A percentile compares a stretch with the other conserved stretches of the same genome.
Evolutionary conservation across 2,797 vertebrate genomes (phyloP).

Genomic region (Gambelia wislizenii): DNA sequence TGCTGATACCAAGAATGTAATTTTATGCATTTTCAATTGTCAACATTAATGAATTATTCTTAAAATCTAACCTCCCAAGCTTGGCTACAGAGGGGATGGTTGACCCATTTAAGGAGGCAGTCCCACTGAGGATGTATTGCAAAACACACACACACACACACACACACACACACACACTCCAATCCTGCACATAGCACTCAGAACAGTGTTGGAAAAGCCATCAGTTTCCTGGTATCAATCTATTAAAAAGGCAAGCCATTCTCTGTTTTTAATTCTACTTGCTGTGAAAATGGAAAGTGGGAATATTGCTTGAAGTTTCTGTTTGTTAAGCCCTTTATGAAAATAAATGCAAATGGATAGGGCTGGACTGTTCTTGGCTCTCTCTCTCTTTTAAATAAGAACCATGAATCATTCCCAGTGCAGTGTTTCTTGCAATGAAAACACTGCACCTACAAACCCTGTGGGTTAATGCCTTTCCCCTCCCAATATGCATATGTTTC

Average conservation of each 20-base stretch:
- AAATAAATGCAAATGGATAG: constrained; percentile 46
- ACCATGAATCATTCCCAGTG: constrained; percentile 40
- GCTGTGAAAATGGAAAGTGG: constrained; percentile 34
- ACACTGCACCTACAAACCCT: constrained; percentile 29
- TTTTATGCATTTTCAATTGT: no score
- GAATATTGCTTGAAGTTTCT: constrained; percentile 35
- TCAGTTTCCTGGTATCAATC: neutral
- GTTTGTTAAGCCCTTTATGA: constrained; percentile 46
- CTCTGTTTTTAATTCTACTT: constrained; percentile 51
- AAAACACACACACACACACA: no score
- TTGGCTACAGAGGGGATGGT: no score
- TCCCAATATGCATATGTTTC: constrained; percentile 44
- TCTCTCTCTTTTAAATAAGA: constrained; percentile 53
- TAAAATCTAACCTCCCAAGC: no score
- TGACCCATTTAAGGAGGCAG: no score
- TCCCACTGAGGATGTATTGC: no score
- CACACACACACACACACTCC: no score
- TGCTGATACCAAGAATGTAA: no score
- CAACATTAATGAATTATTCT: no score
- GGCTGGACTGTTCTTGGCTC: neutral
- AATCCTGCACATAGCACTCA: neutral
- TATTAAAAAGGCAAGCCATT: constrained; percentile 3
- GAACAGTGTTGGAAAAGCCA: neutral
- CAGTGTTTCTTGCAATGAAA: constrained; percentile 34
- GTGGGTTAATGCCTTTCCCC: constrained; percentile 42